Conservation (phyloP, 2,797 vertebrate species). For the Rhabdophis nuchalis region DNA sequence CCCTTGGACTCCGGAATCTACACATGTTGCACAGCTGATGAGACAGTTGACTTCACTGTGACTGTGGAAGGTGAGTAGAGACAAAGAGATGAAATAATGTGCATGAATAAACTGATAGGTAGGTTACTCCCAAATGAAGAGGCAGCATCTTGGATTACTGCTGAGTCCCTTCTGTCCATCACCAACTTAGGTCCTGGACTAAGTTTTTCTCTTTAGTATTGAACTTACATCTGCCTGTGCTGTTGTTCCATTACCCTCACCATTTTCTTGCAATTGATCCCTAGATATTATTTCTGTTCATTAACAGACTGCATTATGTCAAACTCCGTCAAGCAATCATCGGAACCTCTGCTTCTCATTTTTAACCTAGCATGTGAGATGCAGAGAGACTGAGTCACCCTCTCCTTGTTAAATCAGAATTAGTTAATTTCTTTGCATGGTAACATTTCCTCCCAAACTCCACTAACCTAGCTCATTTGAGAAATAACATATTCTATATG, state of each 20-base stretch:
- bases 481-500: not conserved
- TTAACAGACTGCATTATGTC: not conserved
- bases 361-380: not conserved
- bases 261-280: not conserved
- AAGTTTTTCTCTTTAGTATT: not conserved
- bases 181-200: not conserved
- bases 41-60: conserved; percentile 80
- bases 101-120: not conserved
- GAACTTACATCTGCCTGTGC: not conserved
- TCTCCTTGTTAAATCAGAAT: not conserved
- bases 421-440: not conserved
- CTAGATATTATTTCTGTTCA: not conserved
- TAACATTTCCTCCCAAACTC: not conserved
- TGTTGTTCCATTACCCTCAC: not conserved
- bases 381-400: not conserved
- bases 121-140: not conserved
- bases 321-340: not conserved
- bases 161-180: not conserved
- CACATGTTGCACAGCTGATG: conserved; percentile 77
- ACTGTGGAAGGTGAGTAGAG: conserved; percentile 76
- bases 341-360: not conserved
- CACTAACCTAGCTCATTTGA: not conserved
- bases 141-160: not conserved
- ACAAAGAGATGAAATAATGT: not conserved
- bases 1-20: conserved; percentile 76